Evolutionary conservation across 2,113 vertebrate genomes (phyloP).

Genomic region (Stigmatopora argus): DNA sequence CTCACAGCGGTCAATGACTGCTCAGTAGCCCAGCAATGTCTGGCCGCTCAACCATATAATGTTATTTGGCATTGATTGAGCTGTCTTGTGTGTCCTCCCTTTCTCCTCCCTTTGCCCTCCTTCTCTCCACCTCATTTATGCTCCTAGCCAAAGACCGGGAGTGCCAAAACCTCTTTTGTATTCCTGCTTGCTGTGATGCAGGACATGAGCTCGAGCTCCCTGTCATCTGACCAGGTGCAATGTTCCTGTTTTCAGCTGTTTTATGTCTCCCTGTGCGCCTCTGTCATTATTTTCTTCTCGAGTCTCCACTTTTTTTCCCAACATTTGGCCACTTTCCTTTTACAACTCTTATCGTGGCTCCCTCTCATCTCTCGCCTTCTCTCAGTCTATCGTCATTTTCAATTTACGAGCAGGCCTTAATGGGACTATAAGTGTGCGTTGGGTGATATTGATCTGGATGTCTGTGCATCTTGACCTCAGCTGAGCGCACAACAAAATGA

Average conservation of each 20-base stretch:
- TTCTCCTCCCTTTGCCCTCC: constrained; percentile 53
- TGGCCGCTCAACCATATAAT: constrained; percentile 59
- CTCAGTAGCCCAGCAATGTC: constrained; percentile 36
- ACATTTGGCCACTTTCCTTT: constrained; percentile 14
- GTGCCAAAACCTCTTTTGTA: constrained; percentile 29
- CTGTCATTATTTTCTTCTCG: constrained; percentile 23
- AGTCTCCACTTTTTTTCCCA: constrained; percentile 16
- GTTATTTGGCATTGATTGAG: constrained; percentile 66
- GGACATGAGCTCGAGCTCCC: constrained; percentile 18
- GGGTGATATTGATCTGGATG: constrained; percentile 67
- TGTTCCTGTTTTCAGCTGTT: constrained; percentile 19
- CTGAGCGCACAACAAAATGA: constrained; percentile 33
- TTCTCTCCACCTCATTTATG: constrained; percentile 33
- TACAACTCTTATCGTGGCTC: constrained; percentile 9
- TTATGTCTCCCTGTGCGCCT: constrained; percentile 23
- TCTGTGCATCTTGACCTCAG: constrained; percentile 56
- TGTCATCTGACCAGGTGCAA: constrained; percentile 17
- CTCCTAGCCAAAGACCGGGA: constrained; percentile 12
- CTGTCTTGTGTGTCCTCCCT: constrained; percentile 46
- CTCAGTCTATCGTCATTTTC: constrained; percentile 61
- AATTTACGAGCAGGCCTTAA: constrained; percentile 66
- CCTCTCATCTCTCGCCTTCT: constrained; percentile 17
- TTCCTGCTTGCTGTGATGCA: constrained; percentile 10
- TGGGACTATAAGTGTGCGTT: constrained; percentile 64
- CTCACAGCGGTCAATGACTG: constrained; percentile 22